Evolutionary conservation across 2,888 invertebrate genomes (phyloP).

Genomic region (Andrena haemorrhoa): DNA sequence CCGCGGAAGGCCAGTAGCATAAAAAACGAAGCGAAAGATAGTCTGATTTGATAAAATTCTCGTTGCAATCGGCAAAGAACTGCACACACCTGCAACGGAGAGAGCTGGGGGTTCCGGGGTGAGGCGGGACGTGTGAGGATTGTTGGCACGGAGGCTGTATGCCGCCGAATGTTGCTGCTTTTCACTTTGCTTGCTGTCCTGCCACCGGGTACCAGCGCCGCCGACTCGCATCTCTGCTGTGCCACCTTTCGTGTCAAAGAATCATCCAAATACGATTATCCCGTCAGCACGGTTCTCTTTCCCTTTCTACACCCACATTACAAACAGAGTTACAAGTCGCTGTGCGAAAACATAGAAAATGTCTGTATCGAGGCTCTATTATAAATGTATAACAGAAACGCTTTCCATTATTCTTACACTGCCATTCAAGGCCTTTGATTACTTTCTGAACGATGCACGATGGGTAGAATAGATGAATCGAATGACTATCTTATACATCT

Average conservation of each 20-base stretch:
- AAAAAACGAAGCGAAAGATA: not conserved
- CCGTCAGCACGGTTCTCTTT: slow-evolving; percentile 10
- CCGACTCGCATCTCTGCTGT: slow-evolving; percentile 82
- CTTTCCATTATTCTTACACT: slow-evolving; percentile 29
- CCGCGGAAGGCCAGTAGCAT: not conserved
- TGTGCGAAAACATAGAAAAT: not conserved
- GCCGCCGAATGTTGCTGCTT: slow-evolving; percentile 84
- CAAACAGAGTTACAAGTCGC: slow-evolving; percentile 2
- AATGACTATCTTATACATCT: slow-evolving; percentile 28
- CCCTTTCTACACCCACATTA: not conserved
- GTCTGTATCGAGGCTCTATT: not conserved
- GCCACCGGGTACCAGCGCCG: slow-evolving; percentile 77
- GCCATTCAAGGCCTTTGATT: slow-evolving; percentile 18
- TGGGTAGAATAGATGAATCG: slow-evolving; percentile 3
- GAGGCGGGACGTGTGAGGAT: slow-evolving; percentile 81
- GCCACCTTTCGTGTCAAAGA: slow-evolving; percentile 78
- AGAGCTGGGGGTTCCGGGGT: slow-evolving; percentile 89
- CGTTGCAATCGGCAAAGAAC: slow-evolving; percentile 32
- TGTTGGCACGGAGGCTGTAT: slow-evolving; percentile 77
- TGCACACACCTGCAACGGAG: slow-evolving; percentile 88
- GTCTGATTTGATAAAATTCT: not conserved
- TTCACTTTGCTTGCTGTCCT: slow-evolving; percentile 86
- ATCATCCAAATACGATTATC: slow-evolving; percentile 64
- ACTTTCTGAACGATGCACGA: slow-evolving; percentile 19
- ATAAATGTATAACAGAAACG: not conserved